phyloP scores from a whole-genome alignment of 2,888 invertebrate genomes.

The Macrophya annulata region DNA sequence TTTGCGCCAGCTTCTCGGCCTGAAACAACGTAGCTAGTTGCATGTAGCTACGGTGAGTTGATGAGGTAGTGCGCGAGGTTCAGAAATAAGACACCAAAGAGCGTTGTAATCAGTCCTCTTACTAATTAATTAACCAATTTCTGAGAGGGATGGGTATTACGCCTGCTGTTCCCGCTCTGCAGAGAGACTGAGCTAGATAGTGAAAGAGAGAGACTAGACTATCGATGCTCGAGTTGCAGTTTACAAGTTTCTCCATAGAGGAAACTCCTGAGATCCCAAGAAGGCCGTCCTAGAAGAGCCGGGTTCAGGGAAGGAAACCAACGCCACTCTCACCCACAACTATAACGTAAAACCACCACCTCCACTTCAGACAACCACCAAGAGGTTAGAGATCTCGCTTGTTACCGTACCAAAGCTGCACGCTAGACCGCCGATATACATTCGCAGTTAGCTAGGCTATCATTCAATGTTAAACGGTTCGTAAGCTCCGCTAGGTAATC shows the following conservation, averaged over 20 bases:
- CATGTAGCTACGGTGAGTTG: conserved; percentile 16
- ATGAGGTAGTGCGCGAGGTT: conserved; percentile 37
- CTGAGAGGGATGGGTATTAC: conserved; percentile 44
- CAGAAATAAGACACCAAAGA: conserved; percentile 59
- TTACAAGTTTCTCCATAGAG: conserved; percentile 48
- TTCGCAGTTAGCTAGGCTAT: conserved; percentile 53
- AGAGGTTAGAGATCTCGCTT: conserved; percentile 51
- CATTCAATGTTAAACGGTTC: conserved; percentile 55
- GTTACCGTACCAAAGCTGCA: conserved; percentile 49
- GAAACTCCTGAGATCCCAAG: conserved; percentile 38
- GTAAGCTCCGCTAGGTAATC: conserved; percentile 48
- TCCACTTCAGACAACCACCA: conserved; percentile 39
- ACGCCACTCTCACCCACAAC: conserved; percentile 10
- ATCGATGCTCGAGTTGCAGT: conserved; percentile 51
- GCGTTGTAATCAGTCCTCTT: conserved; percentile 70
- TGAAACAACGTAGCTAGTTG: conserved; percentile 38
- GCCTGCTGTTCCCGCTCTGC: background rate
- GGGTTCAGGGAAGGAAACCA: conserved; percentile 28
- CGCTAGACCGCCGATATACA: conserved; percentile 50
- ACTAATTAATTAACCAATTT: conserved; percentile 72
- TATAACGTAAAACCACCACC: conserved; percentile 27
- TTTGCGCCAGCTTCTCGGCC: conserved; percentile 45
- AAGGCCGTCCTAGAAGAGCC: background rate
- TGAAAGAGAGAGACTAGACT: background rate
- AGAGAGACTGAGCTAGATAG: background rate